Evolutionary conservation across 2,888 invertebrate genomes (phyloP).

Genomic region (Rotaria socialis): DNA sequence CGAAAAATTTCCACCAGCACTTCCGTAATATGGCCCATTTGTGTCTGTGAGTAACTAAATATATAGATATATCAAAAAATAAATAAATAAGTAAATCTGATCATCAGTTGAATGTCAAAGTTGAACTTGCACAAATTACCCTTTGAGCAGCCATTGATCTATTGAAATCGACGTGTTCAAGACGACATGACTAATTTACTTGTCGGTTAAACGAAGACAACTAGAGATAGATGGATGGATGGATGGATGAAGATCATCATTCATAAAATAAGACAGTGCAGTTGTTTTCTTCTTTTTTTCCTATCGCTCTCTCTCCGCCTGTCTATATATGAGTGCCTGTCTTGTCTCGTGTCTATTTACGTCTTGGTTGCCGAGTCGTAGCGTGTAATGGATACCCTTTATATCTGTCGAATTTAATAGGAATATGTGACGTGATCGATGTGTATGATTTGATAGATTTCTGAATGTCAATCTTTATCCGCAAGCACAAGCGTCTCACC

Average conservation of each 20-base stretch:
- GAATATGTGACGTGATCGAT: conserved; percentile 35
- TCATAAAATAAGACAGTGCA: conserved; percentile 6
- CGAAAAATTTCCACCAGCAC: neutral
- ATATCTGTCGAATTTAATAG: conserved; percentile 37
- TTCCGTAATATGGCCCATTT: neutral
- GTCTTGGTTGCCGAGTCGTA: conserved; percentile 1
- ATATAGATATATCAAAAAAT: conserved; percentile 18
- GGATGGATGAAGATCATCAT: conserved; percentile 16
- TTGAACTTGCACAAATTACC: conserved; percentile 11
- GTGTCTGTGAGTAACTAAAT: conserved; percentile 18
- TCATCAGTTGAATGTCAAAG: neutral
- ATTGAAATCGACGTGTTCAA: conserved; percentile 26
- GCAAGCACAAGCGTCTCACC: conserved; percentile 9
- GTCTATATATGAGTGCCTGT: neutral
- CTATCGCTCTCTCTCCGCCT: neutral
- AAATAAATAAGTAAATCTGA: conserved; percentile 13
- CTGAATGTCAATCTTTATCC: conserved; percentile 23
- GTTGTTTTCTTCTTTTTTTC: conserved; percentile 15
- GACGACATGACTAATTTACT: conserved; percentile 32
- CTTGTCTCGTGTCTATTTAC: conserved; percentile 10
- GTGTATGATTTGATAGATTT: conserved; percentile 37
- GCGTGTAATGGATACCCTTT: conserved; percentile 32
- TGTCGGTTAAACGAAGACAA: conserved; percentile 10
- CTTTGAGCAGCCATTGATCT: conserved; percentile 29
- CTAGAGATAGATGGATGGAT: conserved; percentile 23